Evolutionary conservation across 2,113 vertebrate species (phyloP).

Genomic region (Megatriorchis doriae): DNA sequence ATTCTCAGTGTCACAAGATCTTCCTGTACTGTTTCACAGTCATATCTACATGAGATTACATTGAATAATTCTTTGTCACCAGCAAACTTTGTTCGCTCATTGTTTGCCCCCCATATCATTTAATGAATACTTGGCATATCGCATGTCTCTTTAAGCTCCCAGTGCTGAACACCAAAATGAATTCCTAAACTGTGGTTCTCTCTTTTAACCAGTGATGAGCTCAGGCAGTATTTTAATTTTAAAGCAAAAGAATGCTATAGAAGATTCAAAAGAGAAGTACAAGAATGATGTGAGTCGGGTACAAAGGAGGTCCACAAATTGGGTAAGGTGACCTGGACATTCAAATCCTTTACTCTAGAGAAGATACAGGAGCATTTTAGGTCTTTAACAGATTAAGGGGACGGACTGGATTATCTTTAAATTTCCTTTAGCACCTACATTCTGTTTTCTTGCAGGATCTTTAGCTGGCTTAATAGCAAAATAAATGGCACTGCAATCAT

Average conservation of each 20-base stretch:
- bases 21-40: background rate
- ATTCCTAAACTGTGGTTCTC: background rate
- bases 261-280: background rate
- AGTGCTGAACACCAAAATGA: background rate
- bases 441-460: background rate
- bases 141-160: background rate
- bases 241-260: background rate
- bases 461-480: background rate
- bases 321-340: background rate
- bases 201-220: background rate
- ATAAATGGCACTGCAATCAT: background rate
- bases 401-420: background rate
- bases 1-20: background rate
- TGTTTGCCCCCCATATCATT: background rate
- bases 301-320: background rate
- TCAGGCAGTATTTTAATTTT: background rate
- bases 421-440: background rate
- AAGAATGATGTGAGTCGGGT: background rate
- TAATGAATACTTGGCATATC: background rate
- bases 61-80: background rate
- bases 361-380: background rate
- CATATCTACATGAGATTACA: background rate
- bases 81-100: background rate
- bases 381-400: background rate
- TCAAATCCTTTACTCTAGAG: background rate